These are phyloP conservation scores for Malurus melanocephalus DNA, from an alignment of 2,113 vertebrate species.

Conservation along the genomic window DNA sequence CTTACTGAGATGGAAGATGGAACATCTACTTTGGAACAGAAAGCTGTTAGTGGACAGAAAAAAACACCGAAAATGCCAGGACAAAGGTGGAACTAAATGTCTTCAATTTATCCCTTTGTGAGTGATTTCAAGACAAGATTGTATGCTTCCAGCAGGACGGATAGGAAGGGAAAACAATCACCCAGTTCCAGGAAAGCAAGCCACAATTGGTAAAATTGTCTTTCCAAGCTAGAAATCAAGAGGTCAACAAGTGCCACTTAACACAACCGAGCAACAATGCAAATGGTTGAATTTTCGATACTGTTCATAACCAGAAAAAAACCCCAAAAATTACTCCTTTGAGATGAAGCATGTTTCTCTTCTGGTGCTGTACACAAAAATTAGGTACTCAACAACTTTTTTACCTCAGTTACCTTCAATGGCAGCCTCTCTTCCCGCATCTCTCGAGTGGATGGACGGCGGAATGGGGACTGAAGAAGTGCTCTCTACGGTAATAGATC, in stretches of 20 bases:
- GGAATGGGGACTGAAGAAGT: not conserved
- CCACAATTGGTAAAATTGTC: not conserved
- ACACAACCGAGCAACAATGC: not conserved
- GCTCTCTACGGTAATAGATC: not conserved
- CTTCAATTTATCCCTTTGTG: conserved; percentile 15
- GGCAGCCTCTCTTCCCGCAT: not conserved
- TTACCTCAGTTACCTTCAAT: not conserved
- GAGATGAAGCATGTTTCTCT: not conserved
- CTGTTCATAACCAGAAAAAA: not conserved
- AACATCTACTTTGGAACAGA: not conserved
- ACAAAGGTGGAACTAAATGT: conserved; percentile 20
- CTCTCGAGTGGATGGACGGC: not conserved
- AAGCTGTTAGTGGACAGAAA: conserved; percentile 35
- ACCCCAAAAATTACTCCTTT: not conserved
- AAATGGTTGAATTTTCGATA: not conserved
- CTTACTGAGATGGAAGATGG: conserved; percentile 35
- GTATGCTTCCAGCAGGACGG: not conserved
- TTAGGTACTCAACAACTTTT: not conserved
- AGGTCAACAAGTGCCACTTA: not conserved
- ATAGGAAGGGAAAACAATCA: not conserved
- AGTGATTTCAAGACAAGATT: not conserved
- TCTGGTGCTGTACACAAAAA: not conserved
- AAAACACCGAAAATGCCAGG: conserved; percentile 31
- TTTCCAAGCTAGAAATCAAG: not conserved
- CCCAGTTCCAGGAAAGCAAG: not conserved